These are phyloP conservation scores for Elephas maximus DNA, from an alignment of 2,113 vertebrate species.

Conservation along the genomic window DNA sequence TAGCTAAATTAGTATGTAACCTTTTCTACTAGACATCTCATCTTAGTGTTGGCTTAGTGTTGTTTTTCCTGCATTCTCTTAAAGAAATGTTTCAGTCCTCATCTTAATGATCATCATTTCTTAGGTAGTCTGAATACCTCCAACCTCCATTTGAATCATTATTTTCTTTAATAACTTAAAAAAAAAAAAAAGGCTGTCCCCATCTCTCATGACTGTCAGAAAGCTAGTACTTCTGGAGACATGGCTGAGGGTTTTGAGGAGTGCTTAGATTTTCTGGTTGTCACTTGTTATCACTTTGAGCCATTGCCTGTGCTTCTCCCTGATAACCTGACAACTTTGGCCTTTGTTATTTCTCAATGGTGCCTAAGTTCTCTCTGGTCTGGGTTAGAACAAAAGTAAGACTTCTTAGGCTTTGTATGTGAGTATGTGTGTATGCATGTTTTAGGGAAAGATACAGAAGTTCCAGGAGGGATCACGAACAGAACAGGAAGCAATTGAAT, in stretches of 20 bases:
- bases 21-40: not conserved
- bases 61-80: not conserved
- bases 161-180: constrained; percentile 37
- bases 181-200: not conserved
- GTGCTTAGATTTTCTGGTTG: not conserved
- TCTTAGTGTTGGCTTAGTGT: not conserved
- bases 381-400: not conserved
- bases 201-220: not conserved
- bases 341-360: not conserved
- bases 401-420: not conserved
- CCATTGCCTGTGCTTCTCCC: not conserved
- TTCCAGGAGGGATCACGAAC: not conserved
- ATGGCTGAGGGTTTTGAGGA: not conserved
- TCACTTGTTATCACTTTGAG: not conserved
- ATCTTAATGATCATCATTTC: not conserved
- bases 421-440: not conserved
- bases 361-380: not conserved
- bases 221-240: not conserved
- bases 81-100: not conserved
- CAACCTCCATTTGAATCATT: not conserved
- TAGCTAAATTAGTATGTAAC: not conserved
- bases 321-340: not conserved
- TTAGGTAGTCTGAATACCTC: not conserved
- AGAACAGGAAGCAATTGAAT: not conserved
- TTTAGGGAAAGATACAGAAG: no score